A percentile compares a stretch with the other conserved stretches of the same genome.
Evolutionary conservation across 2,888 invertebrate genomes (phyloP).

Genomic region (Cheilosia urbana): DNA sequence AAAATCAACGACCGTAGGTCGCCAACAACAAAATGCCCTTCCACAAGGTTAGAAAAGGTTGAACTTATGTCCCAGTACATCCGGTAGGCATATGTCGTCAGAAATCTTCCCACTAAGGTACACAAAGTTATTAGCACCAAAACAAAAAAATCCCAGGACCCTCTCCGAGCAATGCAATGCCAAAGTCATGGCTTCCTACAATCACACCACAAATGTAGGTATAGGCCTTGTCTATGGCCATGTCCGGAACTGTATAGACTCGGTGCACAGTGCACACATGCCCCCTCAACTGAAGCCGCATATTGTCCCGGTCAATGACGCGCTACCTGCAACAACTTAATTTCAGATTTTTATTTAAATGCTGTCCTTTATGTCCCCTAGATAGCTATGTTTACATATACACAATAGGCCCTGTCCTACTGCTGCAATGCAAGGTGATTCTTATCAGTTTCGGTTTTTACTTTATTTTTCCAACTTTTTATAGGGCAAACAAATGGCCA

Average conservation of each 20-base stretch:
- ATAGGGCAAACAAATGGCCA: slow-evolving; percentile 49
- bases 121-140: background rate
- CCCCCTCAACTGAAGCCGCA: background rate
- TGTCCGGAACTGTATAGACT: slow-evolving; percentile 5
- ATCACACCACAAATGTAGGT: background rate
- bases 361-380: slow-evolving; percentile 20
- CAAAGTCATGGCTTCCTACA: slow-evolving; percentile 16
- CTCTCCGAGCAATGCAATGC: background rate
- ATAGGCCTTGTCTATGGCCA: slow-evolving; percentile 1
- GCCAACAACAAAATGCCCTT: too few species aligned
- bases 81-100: too few species aligned
- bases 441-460: slow-evolving; percentile 27
- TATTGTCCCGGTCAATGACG: slow-evolving; percentile 13
- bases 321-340: slow-evolving; percentile 22
- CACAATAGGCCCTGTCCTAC: slow-evolving; percentile 12
- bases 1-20: too few species aligned
- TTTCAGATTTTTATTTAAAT: slow-evolving; percentile 16
- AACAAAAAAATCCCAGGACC: background rate
- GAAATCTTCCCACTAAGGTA: background rate
- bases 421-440: slow-evolving; percentile 33
- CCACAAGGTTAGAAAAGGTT: too few species aligned
- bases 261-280: background rate
- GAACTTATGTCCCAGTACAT: too few species aligned
- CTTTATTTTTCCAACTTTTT: slow-evolving; percentile 24
- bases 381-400: slow-evolving; percentile 25